These are phyloP conservation scores for Sprattus sprattus DNA, from an alignment of 2,113 vertebrate genomes.

Conservation along the genomic window DNA sequence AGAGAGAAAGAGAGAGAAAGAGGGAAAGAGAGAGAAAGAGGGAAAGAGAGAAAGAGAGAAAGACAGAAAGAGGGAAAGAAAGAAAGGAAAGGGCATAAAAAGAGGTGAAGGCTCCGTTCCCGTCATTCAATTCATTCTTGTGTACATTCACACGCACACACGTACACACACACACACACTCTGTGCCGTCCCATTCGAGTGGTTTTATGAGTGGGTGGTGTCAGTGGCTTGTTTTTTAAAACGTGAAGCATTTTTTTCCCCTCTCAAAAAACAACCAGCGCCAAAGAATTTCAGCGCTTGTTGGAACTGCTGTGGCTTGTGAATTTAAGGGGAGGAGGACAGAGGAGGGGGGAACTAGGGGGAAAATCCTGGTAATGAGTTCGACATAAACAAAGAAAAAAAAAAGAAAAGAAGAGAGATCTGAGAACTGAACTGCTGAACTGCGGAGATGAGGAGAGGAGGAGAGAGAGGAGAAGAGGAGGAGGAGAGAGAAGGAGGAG, in stretches of 20 bases:
- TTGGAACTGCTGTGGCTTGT: conserved; percentile 71
- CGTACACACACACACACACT: neutral
- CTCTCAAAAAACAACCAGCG: conserved; percentile 59
- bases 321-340: conserved; percentile 53
- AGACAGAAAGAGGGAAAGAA: neutral
- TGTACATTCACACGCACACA: neutral
- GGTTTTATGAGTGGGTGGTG: conserved; percentile 71
- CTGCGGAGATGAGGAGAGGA: neutral
- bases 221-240: conserved; percentile 69
- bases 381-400: conserved; percentile 62
- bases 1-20: conserved; percentile 50
- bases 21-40: neutral
- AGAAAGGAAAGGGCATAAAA: neutral
- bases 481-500: neutral
- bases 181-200: conserved; percentile 48
- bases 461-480: too few relatives aligned
- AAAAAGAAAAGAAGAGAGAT: conserved; percentile 24
- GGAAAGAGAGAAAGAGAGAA: too few relatives aligned
- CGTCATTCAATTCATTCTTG: neutral
- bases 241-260: neutral
- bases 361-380: conserved; percentile 67
- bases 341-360: conserved; percentile 37
- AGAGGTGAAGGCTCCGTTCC: neutral
- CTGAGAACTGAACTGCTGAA: conserved; percentile 35
- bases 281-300: conserved; percentile 62